Percentiles rank a stretch among this genome's conserved stretches.
Conservation (phyloP, 1,140 invertebrate species). For the Diuraphis noxia region DNA sequence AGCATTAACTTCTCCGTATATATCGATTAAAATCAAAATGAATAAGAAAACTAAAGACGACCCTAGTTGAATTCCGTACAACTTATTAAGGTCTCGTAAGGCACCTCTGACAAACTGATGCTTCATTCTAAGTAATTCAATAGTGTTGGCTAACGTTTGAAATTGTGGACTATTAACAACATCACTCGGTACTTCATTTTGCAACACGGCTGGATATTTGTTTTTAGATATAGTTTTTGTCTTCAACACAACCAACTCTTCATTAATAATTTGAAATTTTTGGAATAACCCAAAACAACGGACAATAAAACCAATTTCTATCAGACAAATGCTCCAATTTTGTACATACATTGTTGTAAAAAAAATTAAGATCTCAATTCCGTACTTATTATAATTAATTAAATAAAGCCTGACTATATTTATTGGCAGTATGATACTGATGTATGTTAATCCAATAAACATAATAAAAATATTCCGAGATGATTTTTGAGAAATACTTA, state of each 20-base stretch:
- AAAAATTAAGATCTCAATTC: not conserved
- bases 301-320: not conserved
- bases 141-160: not conserved
- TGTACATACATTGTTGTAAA: not conserved
- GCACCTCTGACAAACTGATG: conserved; percentile 1
- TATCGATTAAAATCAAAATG: not conserved
- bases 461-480: not conserved
- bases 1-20: not conserved
- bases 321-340: conserved; percentile 4
- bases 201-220: conserved; percentile 2
- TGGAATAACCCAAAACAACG: conserved; percentile 12
- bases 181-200: not conserved
- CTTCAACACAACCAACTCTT: not conserved
- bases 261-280: conserved; percentile 18
- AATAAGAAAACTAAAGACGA: not conserved
- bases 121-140: conserved; percentile 11
- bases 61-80: not conserved
- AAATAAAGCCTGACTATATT: not conserved
- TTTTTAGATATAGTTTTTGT: not conserved
- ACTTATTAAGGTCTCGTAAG: not conserved
- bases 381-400: not conserved
- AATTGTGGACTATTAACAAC: not conserved
- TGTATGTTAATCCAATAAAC: not conserved
- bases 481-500: not conserved
- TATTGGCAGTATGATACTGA: not conserved